Percentiles rank a stretch among this genome's conserved stretches.
Evolutionary conservation across 1,140 invertebrate species (phyloP).

Genomic region (Melipona quadrifasciata): DNA sequence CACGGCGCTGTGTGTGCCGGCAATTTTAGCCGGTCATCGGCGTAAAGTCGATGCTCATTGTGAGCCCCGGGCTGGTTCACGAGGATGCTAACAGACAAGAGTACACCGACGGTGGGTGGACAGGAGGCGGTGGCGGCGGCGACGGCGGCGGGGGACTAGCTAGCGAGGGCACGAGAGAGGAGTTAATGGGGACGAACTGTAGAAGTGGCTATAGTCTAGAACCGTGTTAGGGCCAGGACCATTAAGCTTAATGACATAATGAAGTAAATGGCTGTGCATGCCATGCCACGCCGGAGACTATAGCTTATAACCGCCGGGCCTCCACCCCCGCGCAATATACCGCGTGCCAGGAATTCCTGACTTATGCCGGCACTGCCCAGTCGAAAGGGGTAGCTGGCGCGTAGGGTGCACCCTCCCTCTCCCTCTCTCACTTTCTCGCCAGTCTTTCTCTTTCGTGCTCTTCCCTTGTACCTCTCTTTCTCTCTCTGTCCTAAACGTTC

Average conservation of each 20-base stretch:
- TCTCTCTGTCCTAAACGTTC: not conserved
- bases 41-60: slow-evolving; percentile 78
- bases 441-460: not conserved
- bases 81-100: slow-evolving; percentile 37
- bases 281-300: slow-evolving; percentile 77
- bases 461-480: not conserved
- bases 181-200: slow-evolving; percentile 81
- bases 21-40: slow-evolving; percentile 73
- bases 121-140: slow-evolving; percentile 15
- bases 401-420: slow-evolving; percentile 7
- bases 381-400: slow-evolving; percentile 70
- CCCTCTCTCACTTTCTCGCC: not conserved
- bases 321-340: slow-evolving; percentile 79
- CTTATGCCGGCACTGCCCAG: slow-evolving; percentile 79
- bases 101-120: slow-evolving; percentile 27
- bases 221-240: slow-evolving; percentile 80
- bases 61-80: slow-evolving; percentile 43
- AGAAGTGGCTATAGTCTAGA: slow-evolving; percentile 81
- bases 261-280: slow-evolving; percentile 83
- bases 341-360: slow-evolving; percentile 81
- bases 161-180: slow-evolving; percentile 56
- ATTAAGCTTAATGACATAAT: slow-evolving; percentile 84
- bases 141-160: not conserved
- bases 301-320: slow-evolving; percentile 79
- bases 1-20: slow-evolving; percentile 40